Conservation (phyloP, 2,797 vertebrate species). For the Crypturellus tataupa region DNA sequence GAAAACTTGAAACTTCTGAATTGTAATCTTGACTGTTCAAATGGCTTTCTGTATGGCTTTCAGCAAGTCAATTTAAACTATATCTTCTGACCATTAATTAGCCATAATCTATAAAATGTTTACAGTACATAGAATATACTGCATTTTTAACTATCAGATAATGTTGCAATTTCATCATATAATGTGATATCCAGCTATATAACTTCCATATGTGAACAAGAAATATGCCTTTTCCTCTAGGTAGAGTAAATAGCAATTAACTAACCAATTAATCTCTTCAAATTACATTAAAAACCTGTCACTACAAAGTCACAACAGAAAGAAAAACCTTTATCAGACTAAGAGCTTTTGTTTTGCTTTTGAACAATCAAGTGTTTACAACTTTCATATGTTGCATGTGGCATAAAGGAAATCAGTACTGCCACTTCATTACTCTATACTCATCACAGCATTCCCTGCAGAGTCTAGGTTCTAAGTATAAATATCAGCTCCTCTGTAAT, state of each 20-base stretch:
- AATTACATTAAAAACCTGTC: conserved; percentile 32
- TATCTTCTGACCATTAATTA: background rate
- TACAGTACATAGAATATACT: background rate
- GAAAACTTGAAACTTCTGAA: background rate
- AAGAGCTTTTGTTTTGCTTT: conserved; percentile 19
- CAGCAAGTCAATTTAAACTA: background rate
- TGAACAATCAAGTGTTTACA: background rate
- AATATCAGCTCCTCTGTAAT: conserved; percentile 25
- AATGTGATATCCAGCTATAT: background rate
- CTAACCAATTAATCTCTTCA: background rate
- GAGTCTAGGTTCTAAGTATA: conserved; percentile 42
- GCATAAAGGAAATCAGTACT: conserved; percentile 36
- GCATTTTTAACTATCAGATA: background rate
- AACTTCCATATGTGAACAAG: background rate
- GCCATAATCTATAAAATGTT: accelerated
- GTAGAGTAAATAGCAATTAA: background rate
- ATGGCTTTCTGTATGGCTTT: background rate
- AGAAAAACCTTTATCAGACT: background rate
- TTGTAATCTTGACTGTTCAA: background rate
- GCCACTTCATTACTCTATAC: conserved; percentile 5
- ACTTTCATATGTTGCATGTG: background rate
- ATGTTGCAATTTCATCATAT: background rate
- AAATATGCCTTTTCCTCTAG: background rate
- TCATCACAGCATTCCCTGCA: background rate
- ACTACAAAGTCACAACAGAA: conserved; percentile 14